phyloP scores from a whole-genome alignment of 2,797 vertebrate genomes.

The Tauraco hartlaubi region DNA sequence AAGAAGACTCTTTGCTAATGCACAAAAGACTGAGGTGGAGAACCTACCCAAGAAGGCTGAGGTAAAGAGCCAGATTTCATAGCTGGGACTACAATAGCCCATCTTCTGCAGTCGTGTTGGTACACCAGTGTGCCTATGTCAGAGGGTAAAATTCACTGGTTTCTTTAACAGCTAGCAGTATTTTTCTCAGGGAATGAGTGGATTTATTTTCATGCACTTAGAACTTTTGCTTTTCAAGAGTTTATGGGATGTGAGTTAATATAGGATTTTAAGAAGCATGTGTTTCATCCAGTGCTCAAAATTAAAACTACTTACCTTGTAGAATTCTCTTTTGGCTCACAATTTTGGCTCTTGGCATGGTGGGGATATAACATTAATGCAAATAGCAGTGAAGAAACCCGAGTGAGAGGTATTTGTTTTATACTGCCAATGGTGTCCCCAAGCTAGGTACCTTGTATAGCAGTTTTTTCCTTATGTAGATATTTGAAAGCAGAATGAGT shows the following conservation, averaged over 20 bases:
- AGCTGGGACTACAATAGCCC: neutral
- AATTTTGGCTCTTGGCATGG: neutral
- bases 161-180: neutral
- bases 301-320: neutral
- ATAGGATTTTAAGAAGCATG: neutral
- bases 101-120: rapidly evolving
- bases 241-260: neutral
- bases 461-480: neutral
- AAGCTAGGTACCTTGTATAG: neutral
- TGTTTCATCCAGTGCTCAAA: neutral
- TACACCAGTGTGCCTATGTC: neutral
- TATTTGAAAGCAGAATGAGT: neutral
- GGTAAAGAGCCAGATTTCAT: neutral
- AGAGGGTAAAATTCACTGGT: too few relatives aligned
- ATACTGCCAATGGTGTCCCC: neutral
- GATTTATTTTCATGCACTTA: neutral
- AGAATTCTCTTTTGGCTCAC: neutral
- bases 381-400: neutral
- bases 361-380: neutral
- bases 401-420: neutral
- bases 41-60: neutral
- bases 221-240: neutral
- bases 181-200: neutral
- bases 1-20: neutral
- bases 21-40: neutral